phyloP scores from a whole-genome alignment of 1,140 invertebrate species.

The Olivierus martensii region DNA sequence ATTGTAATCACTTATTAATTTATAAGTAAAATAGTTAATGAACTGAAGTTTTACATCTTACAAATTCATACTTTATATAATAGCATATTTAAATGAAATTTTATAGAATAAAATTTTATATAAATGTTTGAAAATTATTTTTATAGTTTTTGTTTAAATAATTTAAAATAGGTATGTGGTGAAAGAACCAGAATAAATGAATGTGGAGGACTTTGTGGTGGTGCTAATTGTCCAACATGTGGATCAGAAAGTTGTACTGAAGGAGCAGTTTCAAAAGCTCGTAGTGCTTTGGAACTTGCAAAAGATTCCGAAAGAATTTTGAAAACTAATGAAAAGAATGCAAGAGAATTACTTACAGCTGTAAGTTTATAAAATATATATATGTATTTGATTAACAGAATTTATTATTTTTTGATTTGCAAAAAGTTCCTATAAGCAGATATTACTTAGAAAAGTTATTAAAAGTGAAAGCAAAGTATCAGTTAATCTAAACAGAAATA shows the following conservation, averaged over 20 bases:
- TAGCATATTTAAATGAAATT: too few species aligned
- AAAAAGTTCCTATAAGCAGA: too few species aligned
- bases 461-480: too few species aligned
- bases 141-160: neutral
- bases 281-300: slow-evolving; percentile 67
- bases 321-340: slow-evolving; percentile 60
- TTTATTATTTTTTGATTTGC: too few species aligned
- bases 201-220: slow-evolving; percentile 82
- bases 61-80: too few species aligned
- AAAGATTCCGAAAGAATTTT: slow-evolving; percentile 66
- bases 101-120: too few species aligned
- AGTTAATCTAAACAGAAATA: too few species aligned
- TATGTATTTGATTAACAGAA: neutral
- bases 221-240: slow-evolving; percentile 77
- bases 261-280: slow-evolving; percentile 73
- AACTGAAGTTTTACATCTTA: too few species aligned
- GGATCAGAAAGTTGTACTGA: slow-evolving; percentile 76
- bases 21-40: too few species aligned
- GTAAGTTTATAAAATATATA: slow-evolving; percentile 18
- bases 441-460: too few species aligned
- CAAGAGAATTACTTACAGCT: slow-evolving; percentile 43
- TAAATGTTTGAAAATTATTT: neutral
- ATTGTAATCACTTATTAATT: too few species aligned
- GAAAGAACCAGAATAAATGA: slow-evolving; percentile 50
- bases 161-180: slow-evolving; percentile 59